Percentiles rank a stretch among this genome's conserved stretches.
Evolutionary conservation across 2,888 invertebrate species (phyloP).

Genomic region (Idaea aversata): DNA sequence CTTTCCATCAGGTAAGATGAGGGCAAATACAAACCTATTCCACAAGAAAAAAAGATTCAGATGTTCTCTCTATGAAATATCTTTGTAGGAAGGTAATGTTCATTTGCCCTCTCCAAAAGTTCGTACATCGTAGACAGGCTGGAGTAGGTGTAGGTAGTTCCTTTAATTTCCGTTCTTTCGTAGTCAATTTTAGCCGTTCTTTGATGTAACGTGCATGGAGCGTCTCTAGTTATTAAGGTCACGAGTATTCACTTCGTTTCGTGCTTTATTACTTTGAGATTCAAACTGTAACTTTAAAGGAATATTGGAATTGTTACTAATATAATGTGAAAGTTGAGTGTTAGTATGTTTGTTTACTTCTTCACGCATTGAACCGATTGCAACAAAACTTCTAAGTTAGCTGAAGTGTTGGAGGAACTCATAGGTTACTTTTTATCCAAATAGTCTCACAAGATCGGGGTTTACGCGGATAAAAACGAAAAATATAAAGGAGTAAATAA

Average conservation of each 20-base stretch:
- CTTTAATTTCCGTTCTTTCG: slow-evolving; percentile 67
- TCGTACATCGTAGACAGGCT: slow-evolving; percentile 4
- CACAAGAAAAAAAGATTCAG: neutral
- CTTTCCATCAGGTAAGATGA: no score
- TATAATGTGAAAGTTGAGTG: no score
- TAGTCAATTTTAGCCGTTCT: slow-evolving; percentile 45
- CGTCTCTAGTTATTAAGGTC: slow-evolving; percentile 37
- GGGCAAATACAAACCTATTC: neutral
- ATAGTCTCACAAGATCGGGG: no score
- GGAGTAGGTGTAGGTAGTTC: slow-evolving; percentile 1
- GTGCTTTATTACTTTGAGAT: neutral
- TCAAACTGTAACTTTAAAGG: neutral
- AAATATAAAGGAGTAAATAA: no score
- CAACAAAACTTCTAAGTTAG: no score
- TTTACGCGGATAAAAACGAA: no score
- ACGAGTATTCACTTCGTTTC: neutral
- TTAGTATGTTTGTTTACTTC: no score
- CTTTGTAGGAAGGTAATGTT: neutral
- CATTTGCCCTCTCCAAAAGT: slow-evolving; percentile 12
- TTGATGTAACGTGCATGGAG: slow-evolving; percentile 26
- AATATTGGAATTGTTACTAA: neutral
- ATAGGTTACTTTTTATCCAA: no score
- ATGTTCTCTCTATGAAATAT: neutral
- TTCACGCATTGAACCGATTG: no score
- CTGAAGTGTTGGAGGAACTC: no score